Base-by-base conservation (phyloP, 2,113 vertebrate species). In the Ovis canadensis region DNA sequence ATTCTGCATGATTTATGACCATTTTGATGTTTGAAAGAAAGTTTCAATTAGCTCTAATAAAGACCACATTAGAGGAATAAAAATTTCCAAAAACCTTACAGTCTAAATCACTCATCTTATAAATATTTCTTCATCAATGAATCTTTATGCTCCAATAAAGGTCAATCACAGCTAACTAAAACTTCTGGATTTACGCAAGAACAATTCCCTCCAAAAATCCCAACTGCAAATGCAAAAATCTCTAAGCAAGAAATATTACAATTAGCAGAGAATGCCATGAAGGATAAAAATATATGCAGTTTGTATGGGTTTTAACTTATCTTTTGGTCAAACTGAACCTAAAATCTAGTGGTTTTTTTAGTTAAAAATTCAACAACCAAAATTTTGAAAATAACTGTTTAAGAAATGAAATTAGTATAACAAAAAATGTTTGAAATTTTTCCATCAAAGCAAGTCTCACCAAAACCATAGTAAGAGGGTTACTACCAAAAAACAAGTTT, bases 11-110 rank as follows among this genome's bases (percentile, higher is more conserved):
- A 89, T 83, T 90, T 54, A 88, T 91, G 55, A 15, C 7, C 31
- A 91, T 60, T 89, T 97, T 96, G 74, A 48, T 88, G 94, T 95
- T 88, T 93, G 71, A 84, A 91, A 77, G 29, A 88, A 96, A 8
- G 25, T 54, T 89, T 43, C 6, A 86, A 50, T 96, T 71, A 92
- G 14, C 10, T 40, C 19, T 43, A 82, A 85, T 62, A 74, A 85
- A 82, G 60, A 33, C 19, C 19, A 85, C 31, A 45, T 80, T 92
- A 54, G 4, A 29, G 45, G 25, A 78, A 89, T 62, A 97, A 88
- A 78, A 90, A 43, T 36, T n/a, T 92, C 89, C 33, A 74, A 19
- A 19, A 55, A 88, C 45, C 80, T 90, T 23, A 40, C 14, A 83
- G 19, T 67, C 48, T 97, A 80, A 97, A 91, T 64, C 8, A 60